A percentile compares a stretch with the other conserved stretches of the same genome.
phyloP scores from a whole-genome alignment of 2,113 vertebrate species.

The Forbesichthys papilliferus region DNA sequence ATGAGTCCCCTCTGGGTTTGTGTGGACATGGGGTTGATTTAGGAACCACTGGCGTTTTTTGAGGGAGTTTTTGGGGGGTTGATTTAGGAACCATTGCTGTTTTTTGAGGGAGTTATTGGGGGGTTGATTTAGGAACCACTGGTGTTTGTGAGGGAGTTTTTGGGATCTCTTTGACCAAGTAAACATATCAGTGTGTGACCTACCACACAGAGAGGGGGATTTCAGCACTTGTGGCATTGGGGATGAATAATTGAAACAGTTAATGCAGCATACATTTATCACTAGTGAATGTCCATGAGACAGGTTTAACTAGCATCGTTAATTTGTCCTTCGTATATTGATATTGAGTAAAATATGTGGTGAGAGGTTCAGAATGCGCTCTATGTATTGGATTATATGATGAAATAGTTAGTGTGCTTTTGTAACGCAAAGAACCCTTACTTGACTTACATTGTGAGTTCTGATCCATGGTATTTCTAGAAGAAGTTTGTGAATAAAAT shows the following conservation, averaged over 20 bases:
- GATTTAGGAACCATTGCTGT: constrained; percentile 52
- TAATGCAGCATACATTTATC: constrained; percentile 65
- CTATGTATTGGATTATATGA: constrained; percentile 6
- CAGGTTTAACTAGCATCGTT: constrained; percentile 57
- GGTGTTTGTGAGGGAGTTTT: constrained; percentile 59
- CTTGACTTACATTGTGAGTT: too few species aligned
- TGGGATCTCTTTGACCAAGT: constrained; percentile 45
- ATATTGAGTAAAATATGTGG: constrained; percentile 31
- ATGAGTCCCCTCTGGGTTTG: constrained; percentile 46
- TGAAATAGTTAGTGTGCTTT: too few species aligned
- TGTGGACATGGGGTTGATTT: constrained; percentile 37
- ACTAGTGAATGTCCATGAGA: constrained; percentile 53
- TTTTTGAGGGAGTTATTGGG: constrained; percentile 38
- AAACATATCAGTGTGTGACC: constrained; percentile 51
- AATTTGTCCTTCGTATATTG: constrained; percentile 53
- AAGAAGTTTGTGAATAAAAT: not conserved
- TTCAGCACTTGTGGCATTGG: constrained; percentile 46
- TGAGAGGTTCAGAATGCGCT: constrained; percentile 8
- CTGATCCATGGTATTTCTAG: not conserved
- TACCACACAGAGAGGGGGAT: constrained; percentile 38
- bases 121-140: constrained; percentile 50
- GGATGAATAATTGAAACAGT: constrained; percentile 72
- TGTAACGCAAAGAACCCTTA: too few species aligned
- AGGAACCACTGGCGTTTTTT: constrained; percentile 56
- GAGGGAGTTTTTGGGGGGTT: constrained; percentile 21